These are phyloP conservation scores for Zosterops japonicus DNA, from an alignment of 2,113 vertebrate genomes.

Conservation along the genomic window DNA sequence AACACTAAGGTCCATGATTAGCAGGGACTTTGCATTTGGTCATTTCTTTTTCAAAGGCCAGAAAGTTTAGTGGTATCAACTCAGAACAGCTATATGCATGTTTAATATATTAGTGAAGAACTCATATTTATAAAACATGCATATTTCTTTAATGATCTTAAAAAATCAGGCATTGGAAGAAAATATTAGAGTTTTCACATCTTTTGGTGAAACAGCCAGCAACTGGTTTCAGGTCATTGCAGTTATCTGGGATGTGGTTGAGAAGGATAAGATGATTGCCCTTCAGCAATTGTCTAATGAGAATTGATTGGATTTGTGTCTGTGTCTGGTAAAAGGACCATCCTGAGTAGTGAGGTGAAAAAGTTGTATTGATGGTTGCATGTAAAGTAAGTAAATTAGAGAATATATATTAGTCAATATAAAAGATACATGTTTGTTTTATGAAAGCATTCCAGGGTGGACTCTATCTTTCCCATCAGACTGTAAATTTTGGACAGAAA, in stretches of 20 bases:
- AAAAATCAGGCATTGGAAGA: background rate
- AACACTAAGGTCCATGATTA: background rate
- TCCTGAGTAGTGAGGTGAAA: background rate
- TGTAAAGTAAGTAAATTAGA: background rate
- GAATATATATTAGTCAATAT: background rate
- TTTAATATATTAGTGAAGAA: background rate
- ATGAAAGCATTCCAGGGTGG: background rate
- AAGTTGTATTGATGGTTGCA: background rate
- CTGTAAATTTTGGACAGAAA: background rate
- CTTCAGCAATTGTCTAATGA: background rate
- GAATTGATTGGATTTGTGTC: accelerated
- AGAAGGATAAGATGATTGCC: background rate
- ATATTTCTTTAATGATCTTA: background rate
- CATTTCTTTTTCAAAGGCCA: background rate
- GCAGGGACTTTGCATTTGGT: background rate
- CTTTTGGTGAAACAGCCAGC: background rate
- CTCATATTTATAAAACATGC: background rate
- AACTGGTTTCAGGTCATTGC: background rate
- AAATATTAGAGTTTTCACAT: background rate
- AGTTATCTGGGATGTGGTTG: background rate
- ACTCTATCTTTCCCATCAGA: background rate
- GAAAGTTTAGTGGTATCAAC: background rate
- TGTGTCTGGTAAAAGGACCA: background rate
- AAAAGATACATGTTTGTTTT: background rate
- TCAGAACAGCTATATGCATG: background rate